These are phyloP conservation scores for Dipodomys spectabilis DNA, from an alignment of 2,113 vertebrate genomes.

Conservation along the genomic window DNA sequence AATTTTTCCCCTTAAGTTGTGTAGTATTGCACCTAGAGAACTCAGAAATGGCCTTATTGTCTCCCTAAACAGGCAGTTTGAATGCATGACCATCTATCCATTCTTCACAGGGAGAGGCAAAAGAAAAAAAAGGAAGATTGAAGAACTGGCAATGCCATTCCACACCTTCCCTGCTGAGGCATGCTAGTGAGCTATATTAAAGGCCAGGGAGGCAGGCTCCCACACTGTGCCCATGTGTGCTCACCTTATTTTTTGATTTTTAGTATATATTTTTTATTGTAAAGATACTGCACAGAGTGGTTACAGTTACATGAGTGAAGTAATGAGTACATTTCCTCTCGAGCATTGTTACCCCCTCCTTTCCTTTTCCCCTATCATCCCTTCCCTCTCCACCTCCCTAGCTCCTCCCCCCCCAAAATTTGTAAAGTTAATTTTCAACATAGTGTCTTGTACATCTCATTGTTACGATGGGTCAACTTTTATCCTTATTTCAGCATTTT, in stretches of 20 bases:
- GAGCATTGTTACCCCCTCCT: too few relatives aligned
- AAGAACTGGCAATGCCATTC: not conserved
- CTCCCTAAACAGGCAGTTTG: not conserved
- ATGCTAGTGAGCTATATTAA: not conserved
- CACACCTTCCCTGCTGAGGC: accelerated
- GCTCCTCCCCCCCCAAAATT: too few relatives aligned
- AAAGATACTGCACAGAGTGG: too few relatives aligned
- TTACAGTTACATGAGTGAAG: too few relatives aligned
- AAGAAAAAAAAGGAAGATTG: not conserved
- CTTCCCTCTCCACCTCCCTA: too few relatives aligned
- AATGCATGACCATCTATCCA: not conserved
- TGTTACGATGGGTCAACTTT: too few relatives aligned
- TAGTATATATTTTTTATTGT: too few relatives aligned
- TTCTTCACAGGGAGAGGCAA: not conserved
- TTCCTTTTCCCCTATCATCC: too few relatives aligned
- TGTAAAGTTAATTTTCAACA: too few relatives aligned
- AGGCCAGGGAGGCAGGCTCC: not conserved
- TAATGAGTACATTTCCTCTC: too few relatives aligned
- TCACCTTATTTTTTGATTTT: not conserved
- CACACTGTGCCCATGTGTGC: not conserved
- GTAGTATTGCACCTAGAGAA: not conserved
- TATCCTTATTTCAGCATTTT: too few relatives aligned
- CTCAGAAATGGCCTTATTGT: constrained; percentile 1
- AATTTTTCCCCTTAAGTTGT: not conserved
- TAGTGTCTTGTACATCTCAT: too few relatives aligned